Percentiles rank a stretch among this genome's conserved stretches.
These are phyloP conservation scores for Atherinomorus stipes DNA, from an alignment of 2,113 vertebrate genomes.

Conservation along the genomic window DNA sequence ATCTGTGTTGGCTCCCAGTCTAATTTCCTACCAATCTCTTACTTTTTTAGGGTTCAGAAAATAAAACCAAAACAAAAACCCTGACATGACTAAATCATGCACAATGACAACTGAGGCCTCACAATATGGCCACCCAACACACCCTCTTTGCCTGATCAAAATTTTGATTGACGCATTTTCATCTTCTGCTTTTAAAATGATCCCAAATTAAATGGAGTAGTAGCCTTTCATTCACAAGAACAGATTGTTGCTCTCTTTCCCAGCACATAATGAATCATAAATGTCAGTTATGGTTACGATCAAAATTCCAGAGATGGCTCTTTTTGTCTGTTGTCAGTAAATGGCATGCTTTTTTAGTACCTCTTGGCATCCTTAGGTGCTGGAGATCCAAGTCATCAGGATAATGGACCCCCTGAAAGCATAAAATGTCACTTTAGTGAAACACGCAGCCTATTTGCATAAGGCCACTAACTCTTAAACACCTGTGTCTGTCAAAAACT, in stretches of 20 bases:
- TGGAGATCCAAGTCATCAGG: conserved; percentile 23
- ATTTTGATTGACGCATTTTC: conserved; percentile 44
- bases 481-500: neutral
- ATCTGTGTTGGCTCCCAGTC: conserved; percentile 44
- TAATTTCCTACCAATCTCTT: conserved; percentile 36
- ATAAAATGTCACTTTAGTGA: conserved; percentile 31
- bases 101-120: conserved; percentile 38
- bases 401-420: conserved; percentile 17
- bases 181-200: conserved; percentile 29
- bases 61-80: conserved; percentile 1
- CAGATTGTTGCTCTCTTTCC: conserved; percentile 38
- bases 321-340: conserved; percentile 41
- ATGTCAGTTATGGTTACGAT: conserved; percentile 53
- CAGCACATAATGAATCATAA: conserved; percentile 50
- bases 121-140: conserved; percentile 26
- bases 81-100: conserved; percentile 45
- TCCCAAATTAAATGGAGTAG: conserved; percentile 35
- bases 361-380: conserved; percentile 11
- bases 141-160: conserved; percentile 28
- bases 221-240: conserved; percentile 22
- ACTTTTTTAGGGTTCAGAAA: conserved; percentile 30
- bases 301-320: conserved; percentile 32
- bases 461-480: conserved; percentile 30
- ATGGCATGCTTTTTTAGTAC: conserved; percentile 18
- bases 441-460: conserved; percentile 8